phyloP scores from a whole-genome alignment of 2,797 vertebrate genomes.

The Halcyon leucocephala region DNA sequence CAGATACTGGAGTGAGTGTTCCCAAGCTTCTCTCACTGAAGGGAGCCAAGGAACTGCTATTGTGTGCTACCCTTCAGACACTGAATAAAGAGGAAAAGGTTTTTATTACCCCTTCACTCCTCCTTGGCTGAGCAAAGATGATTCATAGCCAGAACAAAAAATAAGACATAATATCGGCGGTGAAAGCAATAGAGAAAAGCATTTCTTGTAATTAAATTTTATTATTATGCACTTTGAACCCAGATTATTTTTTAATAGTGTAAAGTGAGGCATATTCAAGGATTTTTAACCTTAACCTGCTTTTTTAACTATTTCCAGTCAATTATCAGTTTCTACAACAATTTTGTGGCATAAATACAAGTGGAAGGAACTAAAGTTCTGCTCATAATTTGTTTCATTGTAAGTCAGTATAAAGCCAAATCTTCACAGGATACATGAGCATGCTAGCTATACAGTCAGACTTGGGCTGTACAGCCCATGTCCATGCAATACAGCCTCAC shows the following conservation, averaged over 20 bases:
- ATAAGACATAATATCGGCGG: not conserved
- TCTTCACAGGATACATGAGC: not conserved
- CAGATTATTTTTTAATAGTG: conserved; percentile 17
- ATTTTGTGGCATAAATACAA: not conserved
- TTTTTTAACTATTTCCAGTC: conserved; percentile 10
- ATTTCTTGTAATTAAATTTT: not conserved
- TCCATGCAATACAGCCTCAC: not conserved
- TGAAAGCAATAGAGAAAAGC: not conserved
- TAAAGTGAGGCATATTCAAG: not conserved
- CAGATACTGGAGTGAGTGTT: not conserved
- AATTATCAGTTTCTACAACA: not conserved
- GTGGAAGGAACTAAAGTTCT: not conserved
- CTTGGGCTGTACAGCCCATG: not conserved
- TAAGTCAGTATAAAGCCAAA: not conserved
- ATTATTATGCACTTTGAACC: not conserved
- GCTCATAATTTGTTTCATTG: not conserved
- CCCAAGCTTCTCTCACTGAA: not conserved
- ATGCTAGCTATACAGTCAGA: not conserved
- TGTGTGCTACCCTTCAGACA: not conserved
- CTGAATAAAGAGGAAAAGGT: not conserved
- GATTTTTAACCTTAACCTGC: conserved; percentile 1
- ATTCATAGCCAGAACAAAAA: conserved; percentile 17
- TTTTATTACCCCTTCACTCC: not conserved
- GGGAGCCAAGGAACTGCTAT: not conserved
- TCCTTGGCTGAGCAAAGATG: not conserved